Evolutionary conservation across 2,888 invertebrate species (phyloP), one percentile per base, ranked within the genome.

Genomic region (Yponomeuta sedellus): DNA sequence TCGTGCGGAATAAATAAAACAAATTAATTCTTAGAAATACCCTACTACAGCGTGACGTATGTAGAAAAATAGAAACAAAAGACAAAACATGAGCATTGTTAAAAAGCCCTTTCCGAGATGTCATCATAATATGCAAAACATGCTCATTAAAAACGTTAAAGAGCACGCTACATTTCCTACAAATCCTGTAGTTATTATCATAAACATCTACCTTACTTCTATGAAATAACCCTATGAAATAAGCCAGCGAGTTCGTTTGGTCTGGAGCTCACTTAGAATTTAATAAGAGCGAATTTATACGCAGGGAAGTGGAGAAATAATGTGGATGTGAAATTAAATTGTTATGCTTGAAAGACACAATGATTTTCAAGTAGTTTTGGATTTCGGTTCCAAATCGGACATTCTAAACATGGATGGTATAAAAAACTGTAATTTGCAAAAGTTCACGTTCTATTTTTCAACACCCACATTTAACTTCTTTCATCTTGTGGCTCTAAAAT

Each of bases 181-280:
- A 20, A 59, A 59, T 22, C 11, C 59, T 12, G 20, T 59, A 59
- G 16, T 59, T 59, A 39, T 63, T 40, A 44, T 63, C 10, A 22
- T 40, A 63, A 40, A 40, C 20, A 22, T 20, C 40, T 8, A 10
- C 39, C 40, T 63, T 40, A 20, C 44, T 44, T 52, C 44, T 12
- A 52, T 52, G 2, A 52, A 52, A 52, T 52, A 52, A 52, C 44
- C 44, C 16, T 39, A 63, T 40, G 61, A 40, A 56, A 64, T 20
- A 44, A 64, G 52, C 22, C 34, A 20, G 16, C 56, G 5, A 28
- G 28, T 22, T 11, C 11, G 63, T 44, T 63, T 28, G 10, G 63
- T 63, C 22, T 10, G 10, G 12, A 63, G 40, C 20, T 8, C 1
- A 52, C 52, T 63, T 63, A 63, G 63, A 63, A 63, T 63, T 63